Evolutionary conservation across 2,888 invertebrate genomes (phyloP).

Genomic region (Metopia argyrocephala): DNA sequence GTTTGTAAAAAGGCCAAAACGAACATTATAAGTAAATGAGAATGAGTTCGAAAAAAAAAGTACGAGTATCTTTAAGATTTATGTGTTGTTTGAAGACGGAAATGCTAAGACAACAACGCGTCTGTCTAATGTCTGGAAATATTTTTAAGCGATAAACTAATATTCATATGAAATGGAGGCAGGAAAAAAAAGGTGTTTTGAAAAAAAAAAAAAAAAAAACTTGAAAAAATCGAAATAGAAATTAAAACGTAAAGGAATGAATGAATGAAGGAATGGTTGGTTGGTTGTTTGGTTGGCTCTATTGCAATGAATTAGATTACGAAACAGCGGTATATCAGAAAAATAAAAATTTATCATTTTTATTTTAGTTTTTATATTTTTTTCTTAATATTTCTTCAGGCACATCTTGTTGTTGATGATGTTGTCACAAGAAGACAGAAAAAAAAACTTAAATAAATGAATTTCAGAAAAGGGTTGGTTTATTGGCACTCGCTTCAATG

Average conservation of each 20-base stretch:
- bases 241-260: conserved; percentile 40
- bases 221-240: not conserved
- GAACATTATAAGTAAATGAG: not conserved
- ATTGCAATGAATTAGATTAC: conserved; percentile 62
- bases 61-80: conserved; percentile 72
- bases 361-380: conserved; percentile 12
- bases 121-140: conserved; percentile 65
- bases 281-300: not conserved
- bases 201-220: not conserved
- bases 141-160: conserved; percentile 67
- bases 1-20: conserved; percentile 21
- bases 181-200: conserved; percentile 7
- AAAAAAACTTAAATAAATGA: not conserved
- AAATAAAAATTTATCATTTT: conserved; percentile 63
- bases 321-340: conserved; percentile 75
- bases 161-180: conserved; percentile 50
- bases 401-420: conserved; percentile 23
- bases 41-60: conserved; percentile 32
- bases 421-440: conserved; percentile 43
- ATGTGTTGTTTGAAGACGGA: conserved; percentile 73
- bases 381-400: conserved; percentile 3
- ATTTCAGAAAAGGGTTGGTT: conserved; percentile 69
- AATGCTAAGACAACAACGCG: conserved; percentile 69
- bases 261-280: conserved; percentile 1
- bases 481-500: conserved; percentile 71